These are phyloP conservation scores for Leptothorax acervorum DNA, from an alignment of 2,888 invertebrate genomes.

Conservation along the genomic window DNA sequence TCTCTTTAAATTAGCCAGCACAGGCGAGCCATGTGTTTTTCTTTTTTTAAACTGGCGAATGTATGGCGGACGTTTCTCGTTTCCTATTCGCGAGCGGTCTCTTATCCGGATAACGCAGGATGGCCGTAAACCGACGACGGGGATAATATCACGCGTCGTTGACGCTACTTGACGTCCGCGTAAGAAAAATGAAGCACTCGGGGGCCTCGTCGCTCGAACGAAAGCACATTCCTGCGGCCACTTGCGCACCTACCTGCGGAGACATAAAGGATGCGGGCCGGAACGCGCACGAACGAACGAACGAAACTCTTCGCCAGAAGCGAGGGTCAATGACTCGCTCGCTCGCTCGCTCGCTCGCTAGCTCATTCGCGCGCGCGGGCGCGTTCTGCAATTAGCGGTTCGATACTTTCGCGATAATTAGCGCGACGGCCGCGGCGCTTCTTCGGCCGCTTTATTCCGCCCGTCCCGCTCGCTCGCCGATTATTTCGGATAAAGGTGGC, in stretches of 20 bases:
- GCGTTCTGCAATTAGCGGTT: constrained; percentile 60
- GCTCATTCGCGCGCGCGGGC: background rate
- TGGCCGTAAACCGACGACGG: constrained; percentile 2
- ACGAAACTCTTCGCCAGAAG: constrained; percentile 50
- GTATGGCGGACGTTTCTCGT: background rate
- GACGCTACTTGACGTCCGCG: constrained; percentile 22
- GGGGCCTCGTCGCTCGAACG: constrained; percentile 44
- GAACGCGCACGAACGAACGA: constrained; percentile 53
- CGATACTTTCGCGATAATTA: constrained; percentile 66
- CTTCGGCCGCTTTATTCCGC: background rate
- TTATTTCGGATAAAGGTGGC: constrained; percentile 42
- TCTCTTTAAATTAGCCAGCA: background rate
- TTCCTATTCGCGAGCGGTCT: background rate
- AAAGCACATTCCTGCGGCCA: constrained; percentile 58
- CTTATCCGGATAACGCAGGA: constrained; percentile 6
- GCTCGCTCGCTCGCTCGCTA: background rate
- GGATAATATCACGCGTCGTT: constrained; percentile 45
- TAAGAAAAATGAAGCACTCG: constrained; percentile 38
- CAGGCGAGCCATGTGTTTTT: background rate
- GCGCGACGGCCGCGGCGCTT: constrained; percentile 42
- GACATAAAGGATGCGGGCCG: constrained; percentile 58
- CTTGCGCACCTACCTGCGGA: constrained; percentile 51
- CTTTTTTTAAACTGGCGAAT: background rate
- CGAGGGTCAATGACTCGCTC: constrained; percentile 65
- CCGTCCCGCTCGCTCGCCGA: background rate